Evolutionary conservation across 2,113 vertebrate genomes (phyloP).

Genomic region (Phylloscopus trochilus): DNA sequence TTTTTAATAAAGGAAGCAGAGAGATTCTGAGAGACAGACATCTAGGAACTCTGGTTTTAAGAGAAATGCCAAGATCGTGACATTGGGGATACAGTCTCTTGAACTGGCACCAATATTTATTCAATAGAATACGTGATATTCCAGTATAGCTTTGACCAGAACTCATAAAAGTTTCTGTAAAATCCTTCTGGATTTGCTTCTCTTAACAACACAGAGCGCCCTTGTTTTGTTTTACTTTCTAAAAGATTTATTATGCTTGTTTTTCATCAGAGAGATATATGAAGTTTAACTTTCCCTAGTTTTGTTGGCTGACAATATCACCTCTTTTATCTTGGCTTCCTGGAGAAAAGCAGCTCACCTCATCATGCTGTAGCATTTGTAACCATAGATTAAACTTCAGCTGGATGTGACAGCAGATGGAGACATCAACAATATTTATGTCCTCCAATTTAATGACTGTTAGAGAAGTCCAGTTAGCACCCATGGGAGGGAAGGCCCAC

Average conservation of each 20-base stretch:
- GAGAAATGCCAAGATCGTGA: conserved; percentile 14
- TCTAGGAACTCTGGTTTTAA: conserved; percentile 11
- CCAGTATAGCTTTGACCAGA: conserved; percentile 12
- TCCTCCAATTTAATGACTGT: not conserved
- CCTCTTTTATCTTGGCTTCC: conserved; percentile 51
- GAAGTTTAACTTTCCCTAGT: conserved; percentile 48
- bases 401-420: not conserved
- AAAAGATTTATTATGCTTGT: conserved; percentile 43
- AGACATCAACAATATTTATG: not conserved
- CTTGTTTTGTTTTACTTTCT: conserved; percentile 58
- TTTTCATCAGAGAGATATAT: conserved; percentile 47
- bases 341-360: conserved; percentile 23
- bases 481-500: rapidly evolving
- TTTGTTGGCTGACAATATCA: conserved; percentile 55
- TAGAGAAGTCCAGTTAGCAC: not conserved
- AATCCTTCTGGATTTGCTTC: conserved; percentile 32
- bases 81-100: not conserved
- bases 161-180: not conserved
- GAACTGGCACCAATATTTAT: not conserved
- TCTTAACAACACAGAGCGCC: not conserved
- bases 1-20: not conserved
- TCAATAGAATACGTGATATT: not conserved
- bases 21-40: not conserved
- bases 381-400: not conserved
- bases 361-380: conserved; percentile 11